Evolutionary conservation across 1,140 invertebrate species (phyloP).

Genomic region (Neodiprion lecontei): DNA sequence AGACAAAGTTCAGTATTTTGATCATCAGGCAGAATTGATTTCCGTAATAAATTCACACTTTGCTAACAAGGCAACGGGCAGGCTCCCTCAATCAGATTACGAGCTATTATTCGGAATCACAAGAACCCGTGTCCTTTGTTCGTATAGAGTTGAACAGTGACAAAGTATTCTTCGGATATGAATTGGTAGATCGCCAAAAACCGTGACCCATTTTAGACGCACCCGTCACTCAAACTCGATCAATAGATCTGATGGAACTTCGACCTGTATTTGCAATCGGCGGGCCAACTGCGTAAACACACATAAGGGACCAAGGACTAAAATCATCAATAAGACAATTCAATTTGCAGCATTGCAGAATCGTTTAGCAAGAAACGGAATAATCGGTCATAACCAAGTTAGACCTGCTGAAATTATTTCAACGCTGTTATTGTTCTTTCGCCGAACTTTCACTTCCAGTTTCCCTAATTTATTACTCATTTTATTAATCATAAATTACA

Average conservation of each 20-base stretch:
- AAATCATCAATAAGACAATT: no score
- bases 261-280: background rate
- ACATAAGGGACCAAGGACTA: no score
- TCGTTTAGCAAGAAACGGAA: no score
- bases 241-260: background rate
- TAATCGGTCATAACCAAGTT: no score
- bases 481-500: no score
- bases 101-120: slow-evolving; percentile 23
- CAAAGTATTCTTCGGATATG: slow-evolving; percentile 31
- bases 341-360: no score
- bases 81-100: slow-evolving; percentile 15
- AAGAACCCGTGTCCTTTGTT: slow-evolving; percentile 33
- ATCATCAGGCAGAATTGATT: background rate
- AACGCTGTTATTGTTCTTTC: no score
- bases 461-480: no score
- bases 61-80: background rate
- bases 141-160: slow-evolving; percentile 24
- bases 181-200: slow-evolving; percentile 35
- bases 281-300: no score
- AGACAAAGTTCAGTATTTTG: background rate
- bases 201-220: background rate
- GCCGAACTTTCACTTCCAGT: no score
- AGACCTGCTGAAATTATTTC: no score
- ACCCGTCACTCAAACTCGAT: slow-evolving; percentile 1
- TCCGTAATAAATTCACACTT: background rate